These are phyloP conservation scores for Cuniculus paca DNA, from an alignment of 2,797 vertebrate genomes.

Conservation along the genomic window DNA sequence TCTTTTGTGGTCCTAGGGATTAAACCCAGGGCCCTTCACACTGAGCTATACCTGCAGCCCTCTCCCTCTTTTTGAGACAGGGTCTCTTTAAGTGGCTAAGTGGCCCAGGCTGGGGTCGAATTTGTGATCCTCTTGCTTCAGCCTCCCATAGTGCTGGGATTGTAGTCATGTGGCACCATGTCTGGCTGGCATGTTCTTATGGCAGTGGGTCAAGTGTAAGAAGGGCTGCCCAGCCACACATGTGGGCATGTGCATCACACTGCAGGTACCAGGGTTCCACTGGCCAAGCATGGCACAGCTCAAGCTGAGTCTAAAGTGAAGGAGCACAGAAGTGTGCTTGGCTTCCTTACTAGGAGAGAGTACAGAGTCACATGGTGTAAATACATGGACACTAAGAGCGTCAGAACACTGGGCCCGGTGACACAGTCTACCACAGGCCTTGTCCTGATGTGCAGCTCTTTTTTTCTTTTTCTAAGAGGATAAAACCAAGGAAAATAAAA, in stretches of 20 bases:
- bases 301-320: neutral
- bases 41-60: neutral
- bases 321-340: neutral
- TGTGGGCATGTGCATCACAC: neutral
- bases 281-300: neutral
- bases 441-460: slow-evolving; percentile 12
- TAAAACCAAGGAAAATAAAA: no score
- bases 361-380: neutral
- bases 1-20: neutral
- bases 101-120: neutral
- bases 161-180: neutral
- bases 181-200: neutral
- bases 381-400: neutral
- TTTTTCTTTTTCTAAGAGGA: no score
- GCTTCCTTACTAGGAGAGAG: slow-evolving; percentile 19
- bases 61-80: neutral
- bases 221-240: neutral
- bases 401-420: neutral
- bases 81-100: neutral
- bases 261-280: neutral
- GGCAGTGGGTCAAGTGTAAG: neutral
- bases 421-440: neutral
- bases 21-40: neutral
- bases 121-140: neutral
- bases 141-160: neutral